Evolutionary conservation across 2,797 vertebrate genomes (phyloP).

Genomic region (Apogon talboti): DNA sequence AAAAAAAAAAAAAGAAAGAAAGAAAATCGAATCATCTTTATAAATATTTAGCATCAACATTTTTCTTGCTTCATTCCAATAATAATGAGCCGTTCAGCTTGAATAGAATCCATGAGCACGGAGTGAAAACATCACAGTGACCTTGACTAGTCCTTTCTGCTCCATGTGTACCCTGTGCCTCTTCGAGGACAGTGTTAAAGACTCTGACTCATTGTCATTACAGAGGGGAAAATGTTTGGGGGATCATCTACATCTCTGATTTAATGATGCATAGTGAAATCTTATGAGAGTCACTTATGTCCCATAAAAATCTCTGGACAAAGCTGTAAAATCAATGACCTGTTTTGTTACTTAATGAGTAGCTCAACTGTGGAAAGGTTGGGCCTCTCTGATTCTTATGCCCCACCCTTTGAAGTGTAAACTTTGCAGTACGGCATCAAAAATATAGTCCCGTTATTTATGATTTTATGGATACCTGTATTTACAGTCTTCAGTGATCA

Average conservation of each 20-base stretch:
- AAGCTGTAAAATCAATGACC: constrained; percentile 87
- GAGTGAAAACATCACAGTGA: constrained; percentile 41
- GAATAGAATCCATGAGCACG: background rate
- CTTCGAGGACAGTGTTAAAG: constrained; percentile 70
- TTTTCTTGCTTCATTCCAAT: constrained; percentile 17
- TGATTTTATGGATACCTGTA: constrained; percentile 14
- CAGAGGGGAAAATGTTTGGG: constrained; percentile 80
- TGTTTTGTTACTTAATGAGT: constrained; percentile 87
- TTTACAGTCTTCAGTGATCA: constrained; percentile 12
- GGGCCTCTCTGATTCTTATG: constrained; percentile 66
- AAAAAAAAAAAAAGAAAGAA: constrained; percentile 32
- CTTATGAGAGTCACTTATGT: constrained; percentile 88
- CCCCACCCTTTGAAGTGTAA: constrained; percentile 58
- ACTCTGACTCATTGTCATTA: constrained; percentile 80
- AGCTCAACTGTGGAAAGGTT: constrained; percentile 81
- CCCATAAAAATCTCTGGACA: constrained; percentile 85
- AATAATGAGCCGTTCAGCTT: constrained; percentile 1
- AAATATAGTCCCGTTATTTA: constrained; percentile 24
- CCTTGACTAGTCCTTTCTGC: constrained; percentile 65
- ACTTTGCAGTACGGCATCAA: constrained; percentile 50
- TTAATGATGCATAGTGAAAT: constrained; percentile 88
- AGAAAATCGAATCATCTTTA: constrained; percentile 15
- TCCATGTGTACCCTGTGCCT: constrained; percentile 45
- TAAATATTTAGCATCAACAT: constrained; percentile 5
- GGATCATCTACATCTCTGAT: constrained; percentile 85